Conservation (phyloP, 2,888 invertebrate genomes). For the Dusona sp. region DNA sequence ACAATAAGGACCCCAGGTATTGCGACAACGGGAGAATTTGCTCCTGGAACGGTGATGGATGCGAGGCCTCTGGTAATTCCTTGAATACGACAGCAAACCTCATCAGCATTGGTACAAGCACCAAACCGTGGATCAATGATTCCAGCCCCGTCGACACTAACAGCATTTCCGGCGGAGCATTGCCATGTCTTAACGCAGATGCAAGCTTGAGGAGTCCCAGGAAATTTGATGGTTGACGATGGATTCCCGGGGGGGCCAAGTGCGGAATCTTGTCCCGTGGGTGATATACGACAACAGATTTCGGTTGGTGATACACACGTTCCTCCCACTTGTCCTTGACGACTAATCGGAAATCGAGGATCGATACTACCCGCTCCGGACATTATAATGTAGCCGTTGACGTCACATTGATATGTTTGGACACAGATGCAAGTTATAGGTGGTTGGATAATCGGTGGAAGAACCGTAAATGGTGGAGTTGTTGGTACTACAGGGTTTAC, state of each 20-base stretch:
- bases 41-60: background rate
- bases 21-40: background rate
- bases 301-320: constrained; percentile 66
- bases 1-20: constrained; percentile 49
- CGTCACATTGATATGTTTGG: constrained; percentile 71
- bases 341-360: constrained; percentile 75
- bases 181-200: constrained; percentile 76
- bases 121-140: constrained; percentile 80
- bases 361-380: constrained; percentile 73
- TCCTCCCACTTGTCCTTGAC: constrained; percentile 69
- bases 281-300: constrained; percentile 88
- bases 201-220: constrained; percentile 79
- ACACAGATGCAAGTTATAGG: constrained; percentile 72
- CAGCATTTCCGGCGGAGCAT: constrained; percentile 75
- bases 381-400: constrained; percentile 70
- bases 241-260: constrained; percentile 87
- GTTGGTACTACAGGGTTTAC: constrained; percentile 51
- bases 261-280: constrained; percentile 86
- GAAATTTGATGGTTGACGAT: constrained; percentile 77
- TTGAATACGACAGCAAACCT: constrained; percentile 78
- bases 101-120: constrained; percentile 79
- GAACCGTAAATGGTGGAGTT: constrained; percentile 47
- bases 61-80: constrained; percentile 58
- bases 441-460: constrained; percentile 56
- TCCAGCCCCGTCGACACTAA: constrained; percentile 75